phyloP scores from a whole-genome alignment of 2,797 vertebrate genomes.

The Taeniopygia guttata region DNA sequence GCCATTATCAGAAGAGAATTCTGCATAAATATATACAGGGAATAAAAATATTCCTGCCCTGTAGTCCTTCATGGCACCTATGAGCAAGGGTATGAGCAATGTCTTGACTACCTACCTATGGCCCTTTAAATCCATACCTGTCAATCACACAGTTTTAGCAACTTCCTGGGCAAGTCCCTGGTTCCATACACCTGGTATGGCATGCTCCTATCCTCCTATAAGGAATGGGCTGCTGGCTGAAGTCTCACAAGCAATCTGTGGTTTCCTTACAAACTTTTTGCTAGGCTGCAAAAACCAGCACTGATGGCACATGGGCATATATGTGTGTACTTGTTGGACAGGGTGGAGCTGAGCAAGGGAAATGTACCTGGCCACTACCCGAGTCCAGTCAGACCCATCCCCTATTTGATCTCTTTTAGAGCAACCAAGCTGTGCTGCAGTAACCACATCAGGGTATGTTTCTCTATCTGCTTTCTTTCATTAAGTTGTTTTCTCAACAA shows the following conservation, averaged over 20 bases:
- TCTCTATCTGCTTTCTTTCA: not conserved
- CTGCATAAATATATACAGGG: not conserved
- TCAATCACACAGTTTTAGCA: not conserved
- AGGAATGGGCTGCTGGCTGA: not conserved
- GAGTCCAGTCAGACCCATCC: not conserved
- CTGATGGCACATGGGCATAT: rapidly evolving
- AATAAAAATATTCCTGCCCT: not conserved
- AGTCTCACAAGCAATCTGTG: not conserved
- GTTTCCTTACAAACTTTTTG: not conserved
- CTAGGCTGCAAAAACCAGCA: not conserved
- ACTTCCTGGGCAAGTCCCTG: not conserved
- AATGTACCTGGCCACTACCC: not conserved
- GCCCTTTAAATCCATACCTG: not conserved
- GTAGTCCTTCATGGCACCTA: not conserved
- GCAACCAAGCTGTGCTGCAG: not conserved
- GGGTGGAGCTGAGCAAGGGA: not conserved
- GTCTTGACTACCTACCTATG: not conserved
- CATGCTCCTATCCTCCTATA: not conserved
- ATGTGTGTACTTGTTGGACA: not conserved
- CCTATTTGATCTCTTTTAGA: not conserved
- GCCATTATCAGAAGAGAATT: not conserved
- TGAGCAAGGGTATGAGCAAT: not conserved
- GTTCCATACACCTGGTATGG: not conserved
- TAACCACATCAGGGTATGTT: no score
- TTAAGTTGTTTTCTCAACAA: not conserved